Conservation (phyloP, 2,888 invertebrate genomes). For the Dryobota labecula region DNA sequence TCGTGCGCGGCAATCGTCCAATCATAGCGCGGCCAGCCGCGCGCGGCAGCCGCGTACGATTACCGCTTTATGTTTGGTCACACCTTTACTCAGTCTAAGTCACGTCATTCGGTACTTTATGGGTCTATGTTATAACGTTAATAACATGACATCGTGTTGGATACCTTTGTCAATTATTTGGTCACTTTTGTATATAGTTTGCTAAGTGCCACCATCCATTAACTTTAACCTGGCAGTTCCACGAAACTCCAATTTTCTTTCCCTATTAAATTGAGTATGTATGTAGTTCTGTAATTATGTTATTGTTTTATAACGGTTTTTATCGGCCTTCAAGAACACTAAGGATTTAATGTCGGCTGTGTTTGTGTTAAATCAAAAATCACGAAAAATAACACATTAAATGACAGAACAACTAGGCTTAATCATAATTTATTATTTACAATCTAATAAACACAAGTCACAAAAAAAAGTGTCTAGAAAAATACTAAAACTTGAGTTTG, state of each 20-base stretch:
- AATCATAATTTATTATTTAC: constrained; percentile 56
- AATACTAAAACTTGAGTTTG: constrained; percentile 83
- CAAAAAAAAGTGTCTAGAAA: constrained; percentile 47
- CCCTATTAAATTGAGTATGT: constrained; percentile 1
- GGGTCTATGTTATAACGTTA: neutral
- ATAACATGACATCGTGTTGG: constrained; percentile 8
- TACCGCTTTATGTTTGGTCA: no score
- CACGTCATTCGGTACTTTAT: constrained; percentile 15
- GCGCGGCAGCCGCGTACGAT: no score
- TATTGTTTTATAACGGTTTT: neutral
- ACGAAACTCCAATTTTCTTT: constrained; percentile 15
- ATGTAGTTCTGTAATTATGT: neutral
- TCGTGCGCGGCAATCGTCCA: no score
- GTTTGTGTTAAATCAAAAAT: neutral
- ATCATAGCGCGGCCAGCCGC: no score
- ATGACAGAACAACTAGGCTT: neutral
- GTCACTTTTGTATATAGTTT: constrained; percentile 3
- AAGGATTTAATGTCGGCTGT: neutral
- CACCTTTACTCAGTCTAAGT: neutral
- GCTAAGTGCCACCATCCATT: neutral
- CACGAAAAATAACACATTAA: neutral
- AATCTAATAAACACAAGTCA: constrained; percentile 32
- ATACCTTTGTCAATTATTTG: constrained; percentile 1
- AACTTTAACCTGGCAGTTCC: neutral
- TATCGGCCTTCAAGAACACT: no score